Base-by-base conservation (phyloP, 2,888 invertebrate species). In the Brachynemurus nebulosus region DNA sequence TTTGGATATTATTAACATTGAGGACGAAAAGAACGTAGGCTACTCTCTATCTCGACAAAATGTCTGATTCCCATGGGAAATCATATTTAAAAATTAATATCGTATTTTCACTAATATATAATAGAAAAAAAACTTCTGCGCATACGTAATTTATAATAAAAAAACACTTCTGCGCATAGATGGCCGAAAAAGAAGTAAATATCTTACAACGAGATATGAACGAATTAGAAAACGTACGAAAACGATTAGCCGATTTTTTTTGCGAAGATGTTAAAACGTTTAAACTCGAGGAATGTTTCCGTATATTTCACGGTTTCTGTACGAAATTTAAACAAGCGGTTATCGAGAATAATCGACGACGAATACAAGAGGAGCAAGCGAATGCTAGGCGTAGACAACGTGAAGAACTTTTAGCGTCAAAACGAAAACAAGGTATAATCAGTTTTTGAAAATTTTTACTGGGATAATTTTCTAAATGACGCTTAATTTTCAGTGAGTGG, bases 261-360 rank as follows among this genome's bases (percentile, higher is more conserved):
- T 96, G 95, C 63, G 96, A 96, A 63, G 93, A 95, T 57, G 74
- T 80, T 0, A 78, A 75, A 42, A 75, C 83, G 0, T 96, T 96
- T 61, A 91, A 91, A 62, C 69, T 96, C 33, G 93, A 96, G 61
- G 95, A 96, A 61, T 93, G 93, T 58, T 89, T 92, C 58, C 82
- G 83, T 64, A 83, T 88, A 51, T 80, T 96, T 59, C 84, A 86
- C 55, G 78, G 76, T 37, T 95, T 96, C 69, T 90, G 90, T 62
- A 76, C 78, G 49, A 86, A 86, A 65, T 90, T 90, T 66, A 79
- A 78, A 44, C 79, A 85, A 52, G 88, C 89, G 0, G 79, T 83
- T 9, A 68, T 76, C 47, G 93, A 95, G 59, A 95, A 95, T 64
- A 85, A 83, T 57, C 69, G 86, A 34, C 71, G 93, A 4, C 72